These are phyloP conservation scores for Xerus inauris DNA, from an alignment of 2,113 vertebrate species.

Conservation along the genomic window DNA sequence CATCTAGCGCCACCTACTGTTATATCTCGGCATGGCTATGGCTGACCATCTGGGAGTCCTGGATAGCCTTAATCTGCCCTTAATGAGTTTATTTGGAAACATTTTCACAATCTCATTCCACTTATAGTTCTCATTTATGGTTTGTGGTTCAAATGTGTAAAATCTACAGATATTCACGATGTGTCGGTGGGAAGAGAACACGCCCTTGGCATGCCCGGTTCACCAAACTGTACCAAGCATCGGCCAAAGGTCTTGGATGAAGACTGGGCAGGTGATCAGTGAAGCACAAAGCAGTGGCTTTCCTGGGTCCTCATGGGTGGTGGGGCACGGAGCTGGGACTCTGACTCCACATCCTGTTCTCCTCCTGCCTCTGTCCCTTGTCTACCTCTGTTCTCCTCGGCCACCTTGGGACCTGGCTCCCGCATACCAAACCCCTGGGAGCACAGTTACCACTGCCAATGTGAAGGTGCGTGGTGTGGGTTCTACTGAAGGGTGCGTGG, in stretches of 20 bases:
- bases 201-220: not conserved
- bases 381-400: not conserved
- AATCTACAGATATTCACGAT: not conserved
- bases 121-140: not conserved
- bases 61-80: fast-evolving
- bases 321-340: not conserved
- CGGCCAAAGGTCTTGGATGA: not conserved
- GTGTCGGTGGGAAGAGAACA: fast-evolving
- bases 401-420: not conserved
- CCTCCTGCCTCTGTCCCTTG: not conserved
- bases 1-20: constrained; percentile 84
- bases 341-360: not conserved
- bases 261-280: not conserved
- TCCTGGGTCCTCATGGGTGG: not conserved
- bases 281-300: not conserved
- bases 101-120: constrained; percentile 25
- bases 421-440: not conserved
- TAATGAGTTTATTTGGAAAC: not conserved
- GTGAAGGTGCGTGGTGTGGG: fast-evolving
- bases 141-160: not conserved
- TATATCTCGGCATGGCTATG: not conserved
- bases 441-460: not conserved
- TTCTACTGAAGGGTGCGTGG: not conserved
- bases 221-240: not conserved
- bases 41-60: not conserved